Evolutionary conservation across 2,888 invertebrate genomes (phyloP).

Genomic region (Endotricha flammealis): DNA sequence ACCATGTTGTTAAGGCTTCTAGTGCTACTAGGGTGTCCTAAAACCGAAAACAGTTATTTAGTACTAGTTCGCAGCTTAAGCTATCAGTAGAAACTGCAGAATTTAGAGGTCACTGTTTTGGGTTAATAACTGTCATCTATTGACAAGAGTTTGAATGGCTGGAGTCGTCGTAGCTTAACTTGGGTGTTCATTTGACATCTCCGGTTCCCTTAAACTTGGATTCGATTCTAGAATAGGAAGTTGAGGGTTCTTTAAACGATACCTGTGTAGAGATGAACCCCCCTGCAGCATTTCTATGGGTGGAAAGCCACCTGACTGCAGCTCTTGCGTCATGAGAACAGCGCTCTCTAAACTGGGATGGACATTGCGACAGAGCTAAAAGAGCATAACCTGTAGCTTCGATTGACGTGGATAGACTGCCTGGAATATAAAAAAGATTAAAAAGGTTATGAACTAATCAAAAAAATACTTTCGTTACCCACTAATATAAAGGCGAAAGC

Average conservation of each 20-base stretch:
- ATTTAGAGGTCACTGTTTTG: not conserved
- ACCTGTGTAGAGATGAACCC: conserved; percentile 88
- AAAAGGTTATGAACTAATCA: no score
- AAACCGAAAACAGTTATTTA: conserved; percentile 1
- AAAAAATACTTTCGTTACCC: no score
- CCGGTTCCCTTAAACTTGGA: no score
- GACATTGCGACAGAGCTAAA: conserved; percentile 61
- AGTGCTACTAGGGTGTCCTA: conserved; percentile 80
- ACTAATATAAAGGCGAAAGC: no score
- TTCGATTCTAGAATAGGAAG: no score
- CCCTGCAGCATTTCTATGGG: conserved; percentile 82
- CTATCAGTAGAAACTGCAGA: not conserved
- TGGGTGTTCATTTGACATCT: no score
- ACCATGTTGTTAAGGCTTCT: conserved; percentile 75
- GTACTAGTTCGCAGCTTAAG: no score
- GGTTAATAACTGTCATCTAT: no score
- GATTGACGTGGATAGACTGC: conserved; percentile 78
- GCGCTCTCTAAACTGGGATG: conserved; percentile 59
- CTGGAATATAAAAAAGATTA: no score
- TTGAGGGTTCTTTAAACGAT: no score
- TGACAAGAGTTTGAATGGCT: no score
- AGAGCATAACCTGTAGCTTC: conserved; percentile 84
- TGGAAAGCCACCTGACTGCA: conserved; percentile 84
- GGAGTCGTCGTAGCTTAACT: no score
- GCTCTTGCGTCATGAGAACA: conserved; percentile 74